These are phyloP conservation scores for Catostylus mosaicus DNA, from an alignment of 30 jellyfish, hydroid and myxozoan species.

Conservation along the genomic window DNA sequence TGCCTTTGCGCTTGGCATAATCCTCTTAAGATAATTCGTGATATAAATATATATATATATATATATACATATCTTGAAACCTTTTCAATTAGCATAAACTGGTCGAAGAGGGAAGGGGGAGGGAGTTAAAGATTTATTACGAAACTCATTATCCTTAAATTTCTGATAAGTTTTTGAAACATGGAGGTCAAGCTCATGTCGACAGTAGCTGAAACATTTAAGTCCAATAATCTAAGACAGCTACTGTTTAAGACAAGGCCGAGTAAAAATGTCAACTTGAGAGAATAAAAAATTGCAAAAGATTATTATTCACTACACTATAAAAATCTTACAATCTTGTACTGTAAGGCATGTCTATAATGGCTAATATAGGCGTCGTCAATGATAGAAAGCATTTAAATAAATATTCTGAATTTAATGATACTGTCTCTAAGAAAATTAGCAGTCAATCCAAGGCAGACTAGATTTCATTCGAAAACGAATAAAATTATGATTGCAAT, in stretches of 20 bases:
- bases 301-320: constrained; percentile 7
- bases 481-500: background rate
- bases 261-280: background rate
- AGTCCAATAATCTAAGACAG: too few species aligned
- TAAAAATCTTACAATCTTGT: constrained; percentile 9
- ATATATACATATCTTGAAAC: too few species aligned
- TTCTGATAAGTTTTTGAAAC: background rate
- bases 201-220: too few species aligned
- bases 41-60: too few species aligned
- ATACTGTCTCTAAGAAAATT: background rate
- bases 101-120: background rate
- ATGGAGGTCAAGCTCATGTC: background rate
- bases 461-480: background rate
- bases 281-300: background rate
- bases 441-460: constrained; percentile 1
- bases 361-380: constrained; percentile 22
- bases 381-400: background rate
- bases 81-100: background rate
- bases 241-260: background rate
- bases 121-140: background rate
- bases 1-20: background rate
- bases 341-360: constrained; percentile 10
- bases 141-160: background rate
- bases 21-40: background rate
- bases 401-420: background rate